Percentiles rank a stretch among this genome's conserved stretches.
These are phyloP conservation scores for Eira barbara DNA, from an alignment of 2,113 vertebrate genomes.

Conservation along the genomic window DNA sequence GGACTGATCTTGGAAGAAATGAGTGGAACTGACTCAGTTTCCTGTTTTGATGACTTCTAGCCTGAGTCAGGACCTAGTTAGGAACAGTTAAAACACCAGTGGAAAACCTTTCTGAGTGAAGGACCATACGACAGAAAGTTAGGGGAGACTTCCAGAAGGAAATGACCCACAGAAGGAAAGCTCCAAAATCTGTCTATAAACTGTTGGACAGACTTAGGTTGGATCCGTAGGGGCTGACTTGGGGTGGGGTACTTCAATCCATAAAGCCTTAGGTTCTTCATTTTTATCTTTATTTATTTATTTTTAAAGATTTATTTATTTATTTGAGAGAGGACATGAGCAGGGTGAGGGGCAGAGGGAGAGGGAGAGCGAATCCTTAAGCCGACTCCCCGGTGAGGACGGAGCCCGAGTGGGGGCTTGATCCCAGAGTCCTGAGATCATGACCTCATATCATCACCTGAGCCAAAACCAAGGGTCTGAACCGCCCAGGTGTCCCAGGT, in stretches of 20 bases:
- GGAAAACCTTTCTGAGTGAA: not conserved
- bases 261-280: not conserved
- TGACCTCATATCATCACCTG: not conserved
- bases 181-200: not conserved
- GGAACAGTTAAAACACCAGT: not conserved
- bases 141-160: not conserved
- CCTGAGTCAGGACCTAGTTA: not conserved
- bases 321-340: not conserved
- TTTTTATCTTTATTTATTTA: not conserved
- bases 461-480: not conserved
- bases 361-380: not conserved
- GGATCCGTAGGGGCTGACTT: not conserved
- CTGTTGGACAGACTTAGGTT: not conserved
- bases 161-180: not conserved
- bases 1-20: not conserved
- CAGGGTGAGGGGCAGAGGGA: not conserved
- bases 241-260: not conserved
- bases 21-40: not conserved
- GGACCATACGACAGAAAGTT: not conserved
- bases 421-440: not conserved
- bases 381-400: not conserved
- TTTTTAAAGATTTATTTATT: not conserved
- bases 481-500: not conserved
- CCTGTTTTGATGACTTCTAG: not conserved
- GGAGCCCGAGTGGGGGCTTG: not conserved